Conservation (phyloP, 1,140 invertebrate genomes). For the Drosophila paulistorum region DNA sequence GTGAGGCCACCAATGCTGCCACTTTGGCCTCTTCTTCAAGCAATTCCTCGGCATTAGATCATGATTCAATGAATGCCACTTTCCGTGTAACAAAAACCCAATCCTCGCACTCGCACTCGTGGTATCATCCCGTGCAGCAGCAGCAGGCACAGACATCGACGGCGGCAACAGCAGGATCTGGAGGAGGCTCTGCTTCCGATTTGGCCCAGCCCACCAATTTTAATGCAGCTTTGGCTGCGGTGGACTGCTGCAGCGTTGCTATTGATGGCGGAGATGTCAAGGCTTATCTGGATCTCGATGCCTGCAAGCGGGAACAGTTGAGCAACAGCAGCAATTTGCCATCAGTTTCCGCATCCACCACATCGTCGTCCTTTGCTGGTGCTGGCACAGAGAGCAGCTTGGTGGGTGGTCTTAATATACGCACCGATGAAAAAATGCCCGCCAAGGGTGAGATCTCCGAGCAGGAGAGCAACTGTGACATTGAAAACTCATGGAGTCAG, state of each 20-base stretch:
- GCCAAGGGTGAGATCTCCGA: constrained; percentile 91
- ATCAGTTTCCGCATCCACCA: constrained; percentile 63
- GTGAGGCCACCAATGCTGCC: constrained; percentile 76
- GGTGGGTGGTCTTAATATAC: constrained; percentile 87
- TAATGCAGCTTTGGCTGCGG: constrained; percentile 64
- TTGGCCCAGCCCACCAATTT: constrained; percentile 68
- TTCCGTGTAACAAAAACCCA: constrained; percentile 64
- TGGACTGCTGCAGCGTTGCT: constrained; percentile 66
- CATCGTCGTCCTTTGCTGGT: constrained; percentile 73
- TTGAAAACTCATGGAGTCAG: constrained; percentile 87
- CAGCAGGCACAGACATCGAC: constrained; percentile 24
- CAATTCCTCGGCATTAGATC: constrained; percentile 63
- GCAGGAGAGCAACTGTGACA: constrained; percentile 91
- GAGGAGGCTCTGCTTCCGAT: constrained; percentile 23
- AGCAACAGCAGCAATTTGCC: constrained; percentile 66
- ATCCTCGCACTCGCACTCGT: constrained; percentile 34
- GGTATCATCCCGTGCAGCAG: constrained; percentile 52
- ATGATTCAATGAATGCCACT: constrained; percentile 69
- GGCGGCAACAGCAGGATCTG: constrained; percentile 14
- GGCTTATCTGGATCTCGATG: constrained; percentile 71
- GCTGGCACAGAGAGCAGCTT: constrained; percentile 75
- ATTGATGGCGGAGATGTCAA: constrained; percentile 69
- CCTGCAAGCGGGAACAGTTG: constrained; percentile 78
- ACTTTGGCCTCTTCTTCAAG: constrained; percentile 73
- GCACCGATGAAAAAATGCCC: constrained; percentile 92